Evolutionary conservation across 2,113 vertebrate species (phyloP).

Genomic region (Manacus vitellinus): DNA sequence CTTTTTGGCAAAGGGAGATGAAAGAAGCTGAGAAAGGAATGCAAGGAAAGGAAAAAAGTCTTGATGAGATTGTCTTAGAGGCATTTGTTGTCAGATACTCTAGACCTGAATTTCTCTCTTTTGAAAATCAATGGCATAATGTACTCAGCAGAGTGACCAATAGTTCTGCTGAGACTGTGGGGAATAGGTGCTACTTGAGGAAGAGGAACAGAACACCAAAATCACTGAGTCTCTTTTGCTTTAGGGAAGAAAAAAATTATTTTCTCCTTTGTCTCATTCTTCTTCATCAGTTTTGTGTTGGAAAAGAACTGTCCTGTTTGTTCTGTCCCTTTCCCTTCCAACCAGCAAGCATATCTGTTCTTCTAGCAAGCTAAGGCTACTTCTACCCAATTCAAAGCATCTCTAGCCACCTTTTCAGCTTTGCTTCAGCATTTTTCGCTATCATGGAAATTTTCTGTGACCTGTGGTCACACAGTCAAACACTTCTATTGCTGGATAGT

Average conservation of each 20-base stretch:
- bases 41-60: not conserved
- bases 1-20: not conserved
- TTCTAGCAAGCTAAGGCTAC: not conserved
- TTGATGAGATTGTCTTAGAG: not conserved
- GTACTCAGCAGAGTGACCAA: not conserved
- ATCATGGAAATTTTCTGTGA: not conserved
- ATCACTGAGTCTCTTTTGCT: not conserved
- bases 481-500: not conserved
- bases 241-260: not conserved
- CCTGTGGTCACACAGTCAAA: not conserved
- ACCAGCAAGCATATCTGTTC: not conserved
- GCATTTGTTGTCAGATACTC: not conserved
- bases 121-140: not conserved
- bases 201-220: not conserved
- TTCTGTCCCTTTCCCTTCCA: not conserved
- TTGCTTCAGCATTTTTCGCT: not conserved
- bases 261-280: not conserved
- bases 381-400: not conserved
- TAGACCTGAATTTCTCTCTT: not conserved
- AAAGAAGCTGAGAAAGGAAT: not conserved
- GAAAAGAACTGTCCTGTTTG: not conserved
- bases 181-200: not conserved
- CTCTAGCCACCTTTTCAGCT: not conserved
- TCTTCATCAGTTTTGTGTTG: not conserved
- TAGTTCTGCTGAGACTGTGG: not conserved